Conservation (phyloP, 2,113 vertebrate genomes). For the Salvator merianae region DNA sequence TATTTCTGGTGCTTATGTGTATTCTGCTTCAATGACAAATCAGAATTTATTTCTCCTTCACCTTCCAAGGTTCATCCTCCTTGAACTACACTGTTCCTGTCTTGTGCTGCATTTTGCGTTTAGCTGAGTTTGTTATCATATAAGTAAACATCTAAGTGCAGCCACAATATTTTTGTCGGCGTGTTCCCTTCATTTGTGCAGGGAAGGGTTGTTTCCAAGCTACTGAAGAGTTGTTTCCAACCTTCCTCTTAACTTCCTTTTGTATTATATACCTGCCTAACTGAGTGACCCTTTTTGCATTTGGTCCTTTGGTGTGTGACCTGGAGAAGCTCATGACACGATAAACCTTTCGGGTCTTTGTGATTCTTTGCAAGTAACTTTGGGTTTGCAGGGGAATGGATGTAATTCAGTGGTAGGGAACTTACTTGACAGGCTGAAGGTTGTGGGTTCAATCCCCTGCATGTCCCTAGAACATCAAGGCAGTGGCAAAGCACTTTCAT, state of each 20-base stretch:
- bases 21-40: not conserved
- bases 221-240: not conserved
- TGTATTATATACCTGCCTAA: not conserved
- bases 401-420: not conserved
- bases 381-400: too few species aligned
- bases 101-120: not conserved
- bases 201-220: too few species aligned
- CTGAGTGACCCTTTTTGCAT: not conserved
- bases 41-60: not conserved
- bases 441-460: too few species aligned
- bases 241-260: not conserved
- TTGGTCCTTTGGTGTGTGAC: not conserved
- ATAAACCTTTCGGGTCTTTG: not conserved
- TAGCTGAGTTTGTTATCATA: not conserved
- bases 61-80: too few species aligned
- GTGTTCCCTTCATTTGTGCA: not conserved
- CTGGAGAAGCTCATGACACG: not conserved
- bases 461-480: too few species aligned
- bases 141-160: not conserved
- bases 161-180: too few species aligned
- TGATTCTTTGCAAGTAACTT: too few species aligned
- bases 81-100: too few species aligned
- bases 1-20: not conserved
- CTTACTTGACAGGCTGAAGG: too few species aligned
- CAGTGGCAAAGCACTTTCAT: too few species aligned